A percentile compares a stretch with the other conserved stretches of the same genome.
Evolutionary conservation across 2,113 vertebrate genomes (phyloP).

Genomic region (Erythrocercus mccallii): DNA sequence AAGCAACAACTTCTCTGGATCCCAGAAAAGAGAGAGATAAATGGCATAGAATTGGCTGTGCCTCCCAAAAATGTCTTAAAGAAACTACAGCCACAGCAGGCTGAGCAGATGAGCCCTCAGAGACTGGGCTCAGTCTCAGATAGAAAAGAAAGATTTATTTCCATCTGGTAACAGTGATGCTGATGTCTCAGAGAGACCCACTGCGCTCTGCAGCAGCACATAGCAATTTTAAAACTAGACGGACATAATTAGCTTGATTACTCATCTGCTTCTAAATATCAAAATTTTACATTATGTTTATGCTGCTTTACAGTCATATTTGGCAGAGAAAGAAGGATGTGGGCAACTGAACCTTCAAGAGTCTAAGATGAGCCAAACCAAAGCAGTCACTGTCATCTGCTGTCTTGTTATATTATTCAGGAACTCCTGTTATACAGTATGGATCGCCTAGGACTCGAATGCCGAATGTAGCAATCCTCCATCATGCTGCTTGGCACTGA

Average conservation of each 20-base stretch:
- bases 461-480: not conserved
- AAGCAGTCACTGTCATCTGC: conserved; percentile 30
- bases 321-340: not conserved
- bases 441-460: not conserved
- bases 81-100: not conserved
- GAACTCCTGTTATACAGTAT: conserved; percentile 7
- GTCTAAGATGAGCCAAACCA: not conserved
- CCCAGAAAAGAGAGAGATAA: not conserved
- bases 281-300: not conserved
- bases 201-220: not conserved
- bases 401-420: conserved; percentile 40
- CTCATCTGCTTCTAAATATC: not conserved
- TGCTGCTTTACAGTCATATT: not conserved
- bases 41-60: conserved; percentile 25
- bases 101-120: conserved; percentile 24
- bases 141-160: conserved; percentile 27
- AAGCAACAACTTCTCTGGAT: conserved; percentile 1
- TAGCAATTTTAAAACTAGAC: not conserved
- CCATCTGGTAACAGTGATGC: conserved; percentile 1
- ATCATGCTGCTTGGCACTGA: conserved; percentile 47
- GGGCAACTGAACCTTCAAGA: not conserved
- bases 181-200: not conserved
- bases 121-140: not conserved
- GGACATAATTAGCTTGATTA: not conserved
- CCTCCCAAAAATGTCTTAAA: conserved; percentile 20